phyloP scores from a whole-genome alignment of 1,140 invertebrate genomes.

The Meloidogyne exigua region DNA sequence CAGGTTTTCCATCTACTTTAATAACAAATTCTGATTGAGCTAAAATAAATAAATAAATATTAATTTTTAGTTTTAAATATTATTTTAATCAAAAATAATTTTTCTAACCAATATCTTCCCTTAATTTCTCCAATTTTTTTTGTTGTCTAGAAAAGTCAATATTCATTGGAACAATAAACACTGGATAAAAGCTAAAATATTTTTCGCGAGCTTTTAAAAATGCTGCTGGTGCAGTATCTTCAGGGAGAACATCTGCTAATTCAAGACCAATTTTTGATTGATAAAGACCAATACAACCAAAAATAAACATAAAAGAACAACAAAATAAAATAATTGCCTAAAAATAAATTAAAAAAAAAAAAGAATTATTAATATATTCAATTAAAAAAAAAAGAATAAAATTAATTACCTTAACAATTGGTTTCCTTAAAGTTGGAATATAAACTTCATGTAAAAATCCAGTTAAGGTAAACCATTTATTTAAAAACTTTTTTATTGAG shows the following conservation, averaged over 20 bases:
- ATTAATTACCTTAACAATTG: conserved; percentile 74
- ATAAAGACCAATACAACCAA: conserved; percentile 74
- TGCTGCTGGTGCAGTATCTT: conserved; percentile 80
- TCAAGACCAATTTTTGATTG: conserved; percentile 77
- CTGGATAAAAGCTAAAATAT: conserved; percentile 95
- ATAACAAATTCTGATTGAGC: conserved; percentile 58
- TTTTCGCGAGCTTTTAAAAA: conserved; percentile 86
- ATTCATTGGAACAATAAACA: conserved; percentile 88
- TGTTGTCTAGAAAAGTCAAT: conserved; percentile 96
- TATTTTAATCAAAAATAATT: neutral
- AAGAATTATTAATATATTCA: too few relatives aligned
- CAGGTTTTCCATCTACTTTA: conserved; percentile 51
- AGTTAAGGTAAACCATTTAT: conserved; percentile 54
- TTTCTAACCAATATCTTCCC: conserved; percentile 74
- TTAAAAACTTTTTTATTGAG: neutral
- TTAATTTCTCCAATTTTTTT: conserved; percentile 84
- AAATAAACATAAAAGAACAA: conserved; percentile 68
- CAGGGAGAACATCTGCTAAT: conserved; percentile 86
- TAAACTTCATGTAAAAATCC: conserved; percentile 66
- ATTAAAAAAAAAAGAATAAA: too few relatives aligned
- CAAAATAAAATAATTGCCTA: conserved; percentile 71
- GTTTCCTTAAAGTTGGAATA: conserved; percentile 69
- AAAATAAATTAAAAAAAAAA: conserved; percentile 13
- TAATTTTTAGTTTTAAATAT: neutral
- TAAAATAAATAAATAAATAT: conserved; percentile 38